Evolutionary conservation across 2,113 vertebrate species (phyloP).

Genomic region (Nannospalax galili): DNA sequence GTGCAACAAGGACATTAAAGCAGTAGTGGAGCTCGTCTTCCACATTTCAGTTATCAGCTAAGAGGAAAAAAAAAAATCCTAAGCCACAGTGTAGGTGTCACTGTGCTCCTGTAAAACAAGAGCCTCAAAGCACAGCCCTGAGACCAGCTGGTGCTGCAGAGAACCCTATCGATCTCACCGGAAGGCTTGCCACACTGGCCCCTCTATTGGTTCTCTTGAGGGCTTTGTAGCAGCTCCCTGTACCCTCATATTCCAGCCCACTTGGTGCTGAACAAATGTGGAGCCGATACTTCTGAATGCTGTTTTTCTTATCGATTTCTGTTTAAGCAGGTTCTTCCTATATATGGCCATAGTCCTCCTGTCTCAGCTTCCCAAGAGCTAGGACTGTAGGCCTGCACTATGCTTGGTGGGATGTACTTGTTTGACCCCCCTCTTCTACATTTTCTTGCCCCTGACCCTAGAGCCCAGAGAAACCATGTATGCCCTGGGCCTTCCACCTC

Average conservation of each 20-base stretch:
- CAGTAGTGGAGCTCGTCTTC: background rate
- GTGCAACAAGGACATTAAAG: too few relatives aligned
- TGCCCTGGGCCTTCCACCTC: background rate
- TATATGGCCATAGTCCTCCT: too few relatives aligned
- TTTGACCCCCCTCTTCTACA: background rate
- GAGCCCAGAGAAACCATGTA: too few relatives aligned
- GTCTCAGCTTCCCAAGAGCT: background rate
- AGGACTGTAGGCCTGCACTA: background rate
- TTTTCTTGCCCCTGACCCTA: fast-evolving
- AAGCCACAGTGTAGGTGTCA: background rate
- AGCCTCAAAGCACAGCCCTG: too few relatives aligned
- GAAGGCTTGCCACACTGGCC: background rate
- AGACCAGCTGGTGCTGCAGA: too few relatives aligned
- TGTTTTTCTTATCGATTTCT: background rate
- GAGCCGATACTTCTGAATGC: background rate
- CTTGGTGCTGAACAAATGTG: too few relatives aligned
- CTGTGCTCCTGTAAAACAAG: background rate
- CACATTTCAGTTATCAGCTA: background rate
- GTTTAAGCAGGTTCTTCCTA: background rate
- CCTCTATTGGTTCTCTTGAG: background rate
- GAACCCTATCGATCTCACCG: too few relatives aligned
- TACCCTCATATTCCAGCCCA: background rate
- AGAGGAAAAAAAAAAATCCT: background rate
- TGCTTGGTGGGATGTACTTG: background rate
- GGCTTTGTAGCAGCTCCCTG: background rate